Conservation (phyloP, 2,797 vertebrate genomes). For the Phoebastria nigripes region DNA sequence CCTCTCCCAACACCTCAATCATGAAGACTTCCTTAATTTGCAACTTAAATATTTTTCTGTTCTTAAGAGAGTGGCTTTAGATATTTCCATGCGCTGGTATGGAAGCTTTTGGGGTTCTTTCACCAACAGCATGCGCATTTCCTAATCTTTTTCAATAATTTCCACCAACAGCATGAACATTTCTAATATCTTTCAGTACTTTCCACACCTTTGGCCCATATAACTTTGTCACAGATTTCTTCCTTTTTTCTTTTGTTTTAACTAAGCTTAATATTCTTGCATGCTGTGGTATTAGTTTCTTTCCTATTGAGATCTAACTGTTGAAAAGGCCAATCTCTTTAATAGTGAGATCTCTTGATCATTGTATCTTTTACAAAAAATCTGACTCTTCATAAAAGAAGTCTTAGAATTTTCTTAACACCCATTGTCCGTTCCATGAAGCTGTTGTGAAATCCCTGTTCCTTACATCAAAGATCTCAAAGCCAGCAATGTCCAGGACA, state of each 20-base stretch:
- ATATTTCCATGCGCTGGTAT: neutral
- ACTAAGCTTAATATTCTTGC: neutral
- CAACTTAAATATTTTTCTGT: neutral
- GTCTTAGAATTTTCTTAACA: neutral
- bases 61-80: neutral
- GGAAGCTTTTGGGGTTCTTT: neutral
- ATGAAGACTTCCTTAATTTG: neutral
- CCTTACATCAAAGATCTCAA: conserved; percentile 89
- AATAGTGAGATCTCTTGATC: neutral
- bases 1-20: neutral
- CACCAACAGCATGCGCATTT: neutral
- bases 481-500: conserved; percentile 88
- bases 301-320: neutral
- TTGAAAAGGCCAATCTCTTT: neutral
- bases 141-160: neutral
- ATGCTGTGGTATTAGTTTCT: neutral
- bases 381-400: neutral
- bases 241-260: neutral
- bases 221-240: neutral
- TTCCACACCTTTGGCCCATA: neutral
- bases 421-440: neutral
- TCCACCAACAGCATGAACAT: neutral
- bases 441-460: neutral
- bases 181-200: neutral
- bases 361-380: neutral